Evolutionary conservation across 2,888 invertebrate species (phyloP).

Genomic region (Toxonevra muliebris): DNA sequence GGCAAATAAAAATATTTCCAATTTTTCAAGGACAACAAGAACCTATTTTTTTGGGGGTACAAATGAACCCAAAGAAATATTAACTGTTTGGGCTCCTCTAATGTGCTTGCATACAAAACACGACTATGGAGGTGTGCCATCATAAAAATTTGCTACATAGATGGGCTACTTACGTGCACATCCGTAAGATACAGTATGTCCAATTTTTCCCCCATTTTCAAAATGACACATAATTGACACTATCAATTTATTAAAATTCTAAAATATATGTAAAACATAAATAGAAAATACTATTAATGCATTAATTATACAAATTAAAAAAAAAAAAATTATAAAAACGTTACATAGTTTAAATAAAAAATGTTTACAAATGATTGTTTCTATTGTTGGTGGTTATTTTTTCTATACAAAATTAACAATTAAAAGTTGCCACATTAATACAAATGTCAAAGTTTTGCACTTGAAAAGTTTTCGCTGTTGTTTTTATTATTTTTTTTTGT

Average conservation of each 20-base stretch:
- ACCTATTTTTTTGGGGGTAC: too few relatives aligned
- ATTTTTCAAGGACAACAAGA: too few relatives aligned
- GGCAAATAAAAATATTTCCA: too few relatives aligned
- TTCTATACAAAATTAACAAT: constrained; percentile 28
- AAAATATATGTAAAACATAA: constrained; percentile 11
- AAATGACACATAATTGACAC: constrained; percentile 18
- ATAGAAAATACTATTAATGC: constrained; percentile 13
- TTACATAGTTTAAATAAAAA: background rate
- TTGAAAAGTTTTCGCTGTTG: constrained; percentile 46
- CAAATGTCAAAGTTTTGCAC: constrained; percentile 61
- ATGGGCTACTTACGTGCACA: too few relatives aligned
- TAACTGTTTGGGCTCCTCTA: too few relatives aligned
- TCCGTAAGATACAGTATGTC: too few relatives aligned
- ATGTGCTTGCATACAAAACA: too few relatives aligned
- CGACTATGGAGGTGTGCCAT: too few relatives aligned
- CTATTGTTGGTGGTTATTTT: constrained; percentile 20
- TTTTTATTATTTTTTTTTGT: constrained; percentile 16
- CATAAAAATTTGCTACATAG: too few relatives aligned
- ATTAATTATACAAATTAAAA: constrained; percentile 11
- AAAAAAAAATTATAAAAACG: constrained; percentile 14
- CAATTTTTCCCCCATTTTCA: too few relatives aligned
- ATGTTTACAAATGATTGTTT: constrained; percentile 6
- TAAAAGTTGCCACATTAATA: constrained; percentile 50
- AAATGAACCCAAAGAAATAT: too few relatives aligned
- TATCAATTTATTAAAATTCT: constrained; percentile 28